Percentiles rank a stretch among this genome's conserved stretches.
Evolutionary conservation across 2,113 vertebrate species (phyloP).

Genomic region (Phaethornis superciliosus): DNA sequence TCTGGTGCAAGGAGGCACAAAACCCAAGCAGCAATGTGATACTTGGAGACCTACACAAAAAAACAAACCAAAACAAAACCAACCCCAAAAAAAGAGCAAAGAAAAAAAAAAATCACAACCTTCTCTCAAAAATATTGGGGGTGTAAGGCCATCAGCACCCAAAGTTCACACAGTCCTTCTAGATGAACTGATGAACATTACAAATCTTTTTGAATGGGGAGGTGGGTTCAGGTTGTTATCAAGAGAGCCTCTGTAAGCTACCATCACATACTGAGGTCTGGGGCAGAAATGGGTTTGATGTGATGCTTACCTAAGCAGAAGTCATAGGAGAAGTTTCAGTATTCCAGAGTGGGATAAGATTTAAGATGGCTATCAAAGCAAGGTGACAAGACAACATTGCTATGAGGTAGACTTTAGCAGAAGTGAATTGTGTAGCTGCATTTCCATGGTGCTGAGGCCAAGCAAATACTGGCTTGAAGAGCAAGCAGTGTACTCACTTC

Average conservation of each 20-base stretch:
- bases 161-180: neutral
- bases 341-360: neutral
- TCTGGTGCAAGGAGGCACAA: neutral
- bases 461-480: slow-evolving; percentile 27
- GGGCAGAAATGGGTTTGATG: neutral
- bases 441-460: slow-evolving; percentile 11
- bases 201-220: neutral
- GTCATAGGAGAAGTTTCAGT: neutral
- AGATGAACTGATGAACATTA: neutral
- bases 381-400: neutral
- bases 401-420: neutral
- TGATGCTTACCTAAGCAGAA: neutral
- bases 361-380: neutral
- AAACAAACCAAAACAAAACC: no score
- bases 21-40: neutral
- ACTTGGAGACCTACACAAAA: neutral
- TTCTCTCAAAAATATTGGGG: neutral
- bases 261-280: neutral
- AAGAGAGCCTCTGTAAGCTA: neutral
- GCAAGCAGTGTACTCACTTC: neutral
- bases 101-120: neutral
- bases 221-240: neutral
- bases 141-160: neutral
- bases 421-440: neutral
- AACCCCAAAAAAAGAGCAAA: no score